Base-by-base conservation (phyloP, 2,113 vertebrate genomes). In the Garra rufa region DNA sequence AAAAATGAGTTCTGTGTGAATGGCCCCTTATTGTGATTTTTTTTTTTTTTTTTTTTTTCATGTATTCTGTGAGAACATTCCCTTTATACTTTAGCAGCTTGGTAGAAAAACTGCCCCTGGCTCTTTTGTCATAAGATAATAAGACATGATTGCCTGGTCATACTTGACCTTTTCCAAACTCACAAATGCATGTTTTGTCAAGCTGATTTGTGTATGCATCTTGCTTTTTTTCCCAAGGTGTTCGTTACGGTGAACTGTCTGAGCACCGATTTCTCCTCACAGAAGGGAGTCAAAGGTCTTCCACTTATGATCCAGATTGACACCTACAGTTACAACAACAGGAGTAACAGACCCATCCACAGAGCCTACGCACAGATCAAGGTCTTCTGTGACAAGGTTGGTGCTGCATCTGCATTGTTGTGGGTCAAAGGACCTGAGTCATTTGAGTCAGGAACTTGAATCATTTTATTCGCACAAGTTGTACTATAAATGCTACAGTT, bases 201-300 rank as follows among this genome's bases (percentile, higher is more conserved):
- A 15, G 50, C 75, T 8, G 30, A 57, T 15, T 14, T 71, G 2
- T 38, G 46, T 5, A 41, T n/a, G 34, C n/a, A n/a, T n/a, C n/a
- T n/a, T n/a, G n/a, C 43, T 84, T 46, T n/a, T 76, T 52, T 34
- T 67, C 77, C 11, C 13, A 90, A 99, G 98, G 98, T 99, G 93
- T 99, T 99, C 94, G 98, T 99, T 95, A 99, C 98, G 0, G 97
- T 98, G 91, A 99, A 99, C 90, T 99, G 98, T 91, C 91, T 99
- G 92, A 99, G 98, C 84, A 99, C 98, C 44, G 98, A 99, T 88
- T 99, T 99, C 92, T 99, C 98, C 75, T 99, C 98, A 50, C 97
- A 99, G 87, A 99, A 99, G 91, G 98, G 98, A 15, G 98, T 99
- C 61, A 99, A 99, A 89, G 98, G 98, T 26, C 97, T 99, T 83